Evolutionary conservation across 2,888 invertebrate species (phyloP), one percentile per base, ranked within the genome.

Genomic region (Xanthia togata): DNA sequence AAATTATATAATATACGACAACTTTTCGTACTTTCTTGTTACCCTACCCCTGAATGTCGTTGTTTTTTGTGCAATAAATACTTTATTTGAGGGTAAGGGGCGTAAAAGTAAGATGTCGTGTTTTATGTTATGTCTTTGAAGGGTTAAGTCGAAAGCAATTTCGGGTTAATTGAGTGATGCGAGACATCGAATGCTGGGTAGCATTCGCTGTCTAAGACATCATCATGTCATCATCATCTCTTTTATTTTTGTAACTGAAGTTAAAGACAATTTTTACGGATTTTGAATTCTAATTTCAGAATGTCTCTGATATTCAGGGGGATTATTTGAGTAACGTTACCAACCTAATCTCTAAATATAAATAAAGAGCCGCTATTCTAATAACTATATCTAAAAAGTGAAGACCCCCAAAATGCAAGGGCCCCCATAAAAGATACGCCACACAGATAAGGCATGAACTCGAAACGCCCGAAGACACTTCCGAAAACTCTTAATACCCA

Each of bases 1-100:
- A 85, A 90, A 92, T 89, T 83, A 88, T 87, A 83, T 83, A 90
- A 90, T 90, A 91, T 90, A 90, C 88, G 90, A 89, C 90, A 90
- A 91, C 87, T 91, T 90, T 89, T 82, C 74, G 81, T 78, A 78
- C 76, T 77, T 78, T 86, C 63, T 81, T 85, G 84, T 79, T 84
- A 85, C 88, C 87, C 84, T 83, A 75, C 67, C 73, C 78, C 70
- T 38, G 62, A 72, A 62, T 87, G 89, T 86, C 81, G 76, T 90
- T 89, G 79, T 86, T 88, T 85, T 87, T 86, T 90, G 86, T 71
- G 80, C 87, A 86, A 90, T 90, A 89, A 91, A 89, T 90, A 89
- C 88, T 91, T 90, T 89, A 90, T 87, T 88, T 81, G 83, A 83
- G 83, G 82, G 78, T 82, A 70, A 78, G 69, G 68, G 71, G 59